Percentiles rank a stretch among this genome's conserved stretches.
These are phyloP conservation scores for Mormyrus proboscirostris DNA, from an alignment of 2,797 vertebrate genomes.

Conservation along the genomic window DNA sequence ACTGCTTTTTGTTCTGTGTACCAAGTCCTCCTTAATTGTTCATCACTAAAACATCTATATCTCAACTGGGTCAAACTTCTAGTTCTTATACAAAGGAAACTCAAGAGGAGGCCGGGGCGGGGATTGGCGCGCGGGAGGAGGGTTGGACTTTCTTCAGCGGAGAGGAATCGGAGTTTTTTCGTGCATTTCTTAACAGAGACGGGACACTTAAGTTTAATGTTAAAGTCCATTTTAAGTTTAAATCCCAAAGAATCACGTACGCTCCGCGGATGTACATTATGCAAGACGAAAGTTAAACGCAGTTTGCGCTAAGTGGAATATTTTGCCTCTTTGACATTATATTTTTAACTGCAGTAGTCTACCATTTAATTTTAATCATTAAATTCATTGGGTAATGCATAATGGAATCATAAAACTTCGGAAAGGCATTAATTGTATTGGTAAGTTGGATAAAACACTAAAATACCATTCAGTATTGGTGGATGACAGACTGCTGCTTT, in stretches of 20 bases:
- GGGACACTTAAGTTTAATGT: neutral
- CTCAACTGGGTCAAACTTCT: neutral
- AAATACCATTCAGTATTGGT: neutral
- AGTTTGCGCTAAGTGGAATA: neutral
- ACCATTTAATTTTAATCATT: neutral
- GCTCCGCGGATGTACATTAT: neutral
- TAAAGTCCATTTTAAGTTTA: neutral
- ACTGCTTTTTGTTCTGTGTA: neutral
- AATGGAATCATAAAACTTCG: neutral
- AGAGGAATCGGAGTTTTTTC: neutral
- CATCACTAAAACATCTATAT: neutral
- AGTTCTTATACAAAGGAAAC: neutral
- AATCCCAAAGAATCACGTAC: neutral
- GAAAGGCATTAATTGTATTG: neutral
- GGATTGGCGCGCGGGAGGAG: neutral
- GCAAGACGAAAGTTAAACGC: neutral
- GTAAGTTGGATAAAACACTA: neutral
- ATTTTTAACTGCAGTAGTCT: neutral
- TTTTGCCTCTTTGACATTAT: neutral
- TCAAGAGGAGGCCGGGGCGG: neutral
- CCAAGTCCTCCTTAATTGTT: neutral
- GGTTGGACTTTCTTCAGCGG: neutral
- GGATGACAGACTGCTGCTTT: neutral
- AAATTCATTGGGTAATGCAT: neutral
- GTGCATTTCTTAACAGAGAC: neutral